Conservation (phyloP, 2,113 vertebrate genomes). For the Bubalus kerabau region DNA sequence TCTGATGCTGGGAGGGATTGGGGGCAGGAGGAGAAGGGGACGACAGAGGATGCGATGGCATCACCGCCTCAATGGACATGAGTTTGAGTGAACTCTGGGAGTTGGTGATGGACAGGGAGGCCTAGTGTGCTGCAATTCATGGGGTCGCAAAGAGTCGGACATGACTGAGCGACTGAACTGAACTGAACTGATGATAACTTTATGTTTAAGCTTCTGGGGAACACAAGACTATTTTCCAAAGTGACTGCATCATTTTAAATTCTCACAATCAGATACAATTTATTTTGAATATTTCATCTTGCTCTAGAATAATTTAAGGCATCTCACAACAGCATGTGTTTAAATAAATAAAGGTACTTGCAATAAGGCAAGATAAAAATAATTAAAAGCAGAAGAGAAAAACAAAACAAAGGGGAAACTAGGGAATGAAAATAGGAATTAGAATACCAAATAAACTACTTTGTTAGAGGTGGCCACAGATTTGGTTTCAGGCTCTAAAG, state of each 20-base stretch:
- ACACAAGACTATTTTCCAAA: neutral
- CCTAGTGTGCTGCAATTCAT: no score
- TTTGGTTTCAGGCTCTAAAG: neutral
- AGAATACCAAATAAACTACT: neutral
- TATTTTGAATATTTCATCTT: constrained; percentile 18
- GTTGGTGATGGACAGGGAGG: no score
- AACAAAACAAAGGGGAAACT: neutral
- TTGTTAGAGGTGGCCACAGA: neutral
- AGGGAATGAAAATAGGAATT: neutral
- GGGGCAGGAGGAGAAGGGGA: no score
- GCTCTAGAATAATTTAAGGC: constrained; percentile 15
- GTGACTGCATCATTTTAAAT: neutral
- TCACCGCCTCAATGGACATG: accelerated
- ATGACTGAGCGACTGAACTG: no score
- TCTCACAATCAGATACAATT: neutral
- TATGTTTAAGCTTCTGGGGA: neutral
- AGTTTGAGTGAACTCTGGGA: no score
- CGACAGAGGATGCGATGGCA: no score
- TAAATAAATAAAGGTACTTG: neutral
- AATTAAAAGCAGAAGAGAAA: neutral
- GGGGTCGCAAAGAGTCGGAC: no score
- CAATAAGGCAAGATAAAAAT: constrained; percentile 10
- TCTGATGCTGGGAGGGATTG: no score
- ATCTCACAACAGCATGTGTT: neutral
- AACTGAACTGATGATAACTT: neutral